These are phyloP conservation scores for Geopemphigus sp. DNA, from an alignment of 1,140 invertebrate genomes.

Conservation along the genomic window DNA sequence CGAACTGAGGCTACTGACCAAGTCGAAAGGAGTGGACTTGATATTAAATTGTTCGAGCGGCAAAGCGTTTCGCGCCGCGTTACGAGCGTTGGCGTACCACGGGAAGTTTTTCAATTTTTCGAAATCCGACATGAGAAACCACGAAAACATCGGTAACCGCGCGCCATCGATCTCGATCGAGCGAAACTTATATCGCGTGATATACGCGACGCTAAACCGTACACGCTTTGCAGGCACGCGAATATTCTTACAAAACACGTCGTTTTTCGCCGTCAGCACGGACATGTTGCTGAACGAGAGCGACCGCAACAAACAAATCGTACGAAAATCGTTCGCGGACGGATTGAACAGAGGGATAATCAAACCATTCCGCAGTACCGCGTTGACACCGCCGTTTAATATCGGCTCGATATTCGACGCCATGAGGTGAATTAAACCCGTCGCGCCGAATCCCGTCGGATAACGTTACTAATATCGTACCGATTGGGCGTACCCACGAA, in stretches of 20 bases:
- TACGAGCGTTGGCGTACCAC: neutral
- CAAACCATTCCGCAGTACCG: neutral
- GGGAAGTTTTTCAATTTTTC: conserved; percentile 15
- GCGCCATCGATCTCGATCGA: no score
- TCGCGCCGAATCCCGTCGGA: no score
- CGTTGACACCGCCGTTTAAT: neutral
- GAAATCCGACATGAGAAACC: conserved; percentile 19
- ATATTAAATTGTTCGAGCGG: conserved; percentile 28
- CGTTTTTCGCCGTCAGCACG: neutral
- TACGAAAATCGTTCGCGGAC: neutral
- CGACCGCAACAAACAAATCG: neutral
- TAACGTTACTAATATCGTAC: no score
- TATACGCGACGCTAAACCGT: no score
- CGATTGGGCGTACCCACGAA: no score
- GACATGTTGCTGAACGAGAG: neutral
- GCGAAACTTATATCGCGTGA: no score
- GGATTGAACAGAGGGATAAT: neutral
- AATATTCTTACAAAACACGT: neutral
- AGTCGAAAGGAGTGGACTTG: neutral
- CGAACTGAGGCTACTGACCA: neutral
- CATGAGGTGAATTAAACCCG: neutral
- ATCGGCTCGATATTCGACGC: neutral
- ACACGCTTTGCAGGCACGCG: no score
- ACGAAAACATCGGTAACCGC: conserved; percentile 2
- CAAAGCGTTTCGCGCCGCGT: neutral